These are phyloP conservation scores for Parelbella ahira DNA, from an alignment of 2,888 invertebrate genomes.

Conservation along the genomic window DNA sequence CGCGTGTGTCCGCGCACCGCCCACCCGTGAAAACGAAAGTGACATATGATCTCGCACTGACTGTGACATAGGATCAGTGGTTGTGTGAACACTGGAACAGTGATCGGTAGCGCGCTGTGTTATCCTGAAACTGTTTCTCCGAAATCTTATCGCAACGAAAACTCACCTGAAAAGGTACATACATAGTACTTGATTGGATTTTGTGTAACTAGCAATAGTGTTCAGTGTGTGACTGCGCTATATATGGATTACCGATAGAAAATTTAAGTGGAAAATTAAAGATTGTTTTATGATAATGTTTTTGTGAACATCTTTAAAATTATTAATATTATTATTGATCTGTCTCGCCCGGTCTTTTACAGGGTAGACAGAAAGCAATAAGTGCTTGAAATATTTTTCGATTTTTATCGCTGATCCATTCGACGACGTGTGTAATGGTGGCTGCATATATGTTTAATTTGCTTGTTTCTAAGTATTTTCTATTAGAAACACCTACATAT, in stretches of 20 bases:
- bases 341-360: too few species aligned
- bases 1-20: constrained; percentile 49
- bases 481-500: too few species aligned
- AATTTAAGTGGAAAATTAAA: constrained; percentile 4
- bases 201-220: constrained; percentile 31
- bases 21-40: constrained; percentile 64
- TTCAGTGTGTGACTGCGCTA: constrained; percentile 22
- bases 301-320: too few species aligned
- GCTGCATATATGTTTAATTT: too few species aligned
- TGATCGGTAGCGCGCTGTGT: constrained; percentile 71
- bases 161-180: constrained; percentile 66
- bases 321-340: too few species aligned
- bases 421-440: not conserved
- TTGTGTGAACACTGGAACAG: constrained; percentile 72
- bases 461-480: too few species aligned
- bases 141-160: constrained; percentile 41
- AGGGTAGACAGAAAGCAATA: too few species aligned
- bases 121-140: constrained; percentile 72
- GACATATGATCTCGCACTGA: constrained; percentile 45
- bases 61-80: constrained; percentile 59
- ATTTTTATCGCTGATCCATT: constrained; percentile 1
- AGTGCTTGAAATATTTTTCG: too few species aligned
- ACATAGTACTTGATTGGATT: constrained; percentile 37
- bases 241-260: constrained; percentile 13
- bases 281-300: too few species aligned